These are phyloP conservation scores for Marasmarcha lunaedactyla DNA, from an alignment of 2,888 invertebrate species.

Conservation along the genomic window DNA sequence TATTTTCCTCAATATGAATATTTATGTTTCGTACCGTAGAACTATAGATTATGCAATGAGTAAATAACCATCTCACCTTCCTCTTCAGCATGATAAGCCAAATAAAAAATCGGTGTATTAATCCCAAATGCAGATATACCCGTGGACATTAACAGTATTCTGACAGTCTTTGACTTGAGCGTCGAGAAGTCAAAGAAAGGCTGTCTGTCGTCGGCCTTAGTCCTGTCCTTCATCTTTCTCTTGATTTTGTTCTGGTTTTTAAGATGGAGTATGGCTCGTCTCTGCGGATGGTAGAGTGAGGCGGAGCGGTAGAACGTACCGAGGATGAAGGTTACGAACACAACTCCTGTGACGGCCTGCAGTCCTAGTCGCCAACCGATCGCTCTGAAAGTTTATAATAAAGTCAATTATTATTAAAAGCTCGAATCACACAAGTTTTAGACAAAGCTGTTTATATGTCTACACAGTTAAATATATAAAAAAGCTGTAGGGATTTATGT, in stretches of 20 bases:
- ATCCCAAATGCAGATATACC: constrained; percentile 86
- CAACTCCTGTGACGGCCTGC: constrained; percentile 86
- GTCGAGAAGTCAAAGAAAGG: constrained; percentile 91
- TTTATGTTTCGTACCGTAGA: no score
- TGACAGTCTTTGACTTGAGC: constrained; percentile 85
- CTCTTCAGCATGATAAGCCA: constrained; percentile 83
- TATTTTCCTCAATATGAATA: no score
- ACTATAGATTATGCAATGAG: no score
- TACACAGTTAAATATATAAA: no score
- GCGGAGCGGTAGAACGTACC: constrained; percentile 91
- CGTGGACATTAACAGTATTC: constrained; percentile 84
- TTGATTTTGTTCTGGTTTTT: constrained; percentile 83
- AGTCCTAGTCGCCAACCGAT: constrained; percentile 86
- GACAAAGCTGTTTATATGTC: no score
- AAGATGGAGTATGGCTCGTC: constrained; percentile 87
- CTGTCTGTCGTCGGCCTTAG: constrained; percentile 80
- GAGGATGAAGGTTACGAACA: constrained; percentile 85
- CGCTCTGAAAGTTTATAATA: constrained; percentile 60
- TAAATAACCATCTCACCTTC: constrained; percentile 76
- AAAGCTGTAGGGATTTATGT: no score
- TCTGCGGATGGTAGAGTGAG: constrained; percentile 88
- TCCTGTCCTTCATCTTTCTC: constrained; percentile 84
- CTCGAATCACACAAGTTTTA: no score
- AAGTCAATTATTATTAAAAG: neutral
- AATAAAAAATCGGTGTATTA: constrained; percentile 86